Conservation (phyloP, 2,113 vertebrate genomes). For the Speoplatyrhinus poulsoni region DNA sequence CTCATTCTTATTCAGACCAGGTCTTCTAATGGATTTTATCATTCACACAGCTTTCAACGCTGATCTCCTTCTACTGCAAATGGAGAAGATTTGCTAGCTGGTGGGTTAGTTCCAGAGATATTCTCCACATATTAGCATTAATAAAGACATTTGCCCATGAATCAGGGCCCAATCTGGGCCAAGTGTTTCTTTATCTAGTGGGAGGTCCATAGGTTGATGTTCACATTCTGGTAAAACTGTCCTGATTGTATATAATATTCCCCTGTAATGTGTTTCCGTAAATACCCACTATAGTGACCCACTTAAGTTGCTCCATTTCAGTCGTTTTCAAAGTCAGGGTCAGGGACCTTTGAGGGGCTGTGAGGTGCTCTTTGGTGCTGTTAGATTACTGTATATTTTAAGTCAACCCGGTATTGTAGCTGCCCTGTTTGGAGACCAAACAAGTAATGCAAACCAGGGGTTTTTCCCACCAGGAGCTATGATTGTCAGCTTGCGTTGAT, state of each 20-base stretch:
- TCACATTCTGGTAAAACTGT: not conserved
- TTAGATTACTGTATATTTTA: too few relatives aligned
- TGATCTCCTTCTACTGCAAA: not conserved
- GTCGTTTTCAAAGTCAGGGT: too few relatives aligned
- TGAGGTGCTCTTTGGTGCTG: too few relatives aligned
- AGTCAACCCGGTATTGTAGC: not conserved
- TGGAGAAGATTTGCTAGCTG: slow-evolving; percentile 18
- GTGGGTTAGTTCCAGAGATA: slow-evolving; percentile 18
- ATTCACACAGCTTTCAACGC: slow-evolving; percentile 14
- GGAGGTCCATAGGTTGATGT: not conserved
- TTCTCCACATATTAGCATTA: slow-evolving; percentile 29
- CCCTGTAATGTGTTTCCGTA: too few relatives aligned
- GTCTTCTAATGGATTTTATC: slow-evolving; percentile 53
- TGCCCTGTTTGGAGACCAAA: not conserved
- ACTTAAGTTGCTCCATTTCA: too few relatives aligned
- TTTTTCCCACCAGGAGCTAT: slow-evolving; percentile 16
- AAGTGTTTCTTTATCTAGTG: not conserved
- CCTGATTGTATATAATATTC: not conserved
- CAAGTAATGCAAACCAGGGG: too few relatives aligned
- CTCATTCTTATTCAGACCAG: slow-evolving; percentile 63
- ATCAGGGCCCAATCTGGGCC: slow-evolving; percentile 23
- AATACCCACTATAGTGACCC: too few relatives aligned
- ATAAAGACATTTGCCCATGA: slow-evolving; percentile 35
- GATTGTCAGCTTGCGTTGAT: slow-evolving; percentile 47
- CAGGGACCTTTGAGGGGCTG: too few relatives aligned